Evolutionary conservation across 1,140 invertebrate species (phyloP).

Genomic region (Trialeurodes vaporariorum): DNA sequence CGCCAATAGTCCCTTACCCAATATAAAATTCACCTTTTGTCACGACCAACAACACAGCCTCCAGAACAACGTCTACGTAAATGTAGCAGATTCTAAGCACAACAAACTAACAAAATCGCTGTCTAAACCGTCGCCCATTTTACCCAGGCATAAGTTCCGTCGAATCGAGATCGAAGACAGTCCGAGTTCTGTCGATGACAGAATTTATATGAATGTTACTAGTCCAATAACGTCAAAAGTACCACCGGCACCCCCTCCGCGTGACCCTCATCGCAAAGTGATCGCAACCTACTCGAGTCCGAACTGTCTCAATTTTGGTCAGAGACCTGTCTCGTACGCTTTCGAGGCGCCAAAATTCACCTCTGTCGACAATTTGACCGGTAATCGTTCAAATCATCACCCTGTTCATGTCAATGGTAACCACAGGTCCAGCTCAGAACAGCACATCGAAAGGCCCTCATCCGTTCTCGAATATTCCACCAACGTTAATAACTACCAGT

Average conservation of each 20-base stretch:
- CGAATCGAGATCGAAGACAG: slow-evolving; percentile 21
- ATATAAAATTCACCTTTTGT: background rate
- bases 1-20: slow-evolving; percentile 3
- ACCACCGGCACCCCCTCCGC: slow-evolving; percentile 55
- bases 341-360: slow-evolving; percentile 30
- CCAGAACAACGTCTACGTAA: background rate
- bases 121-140: slow-evolving; percentile 6
- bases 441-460: slow-evolving; percentile 32
- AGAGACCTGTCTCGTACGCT: slow-evolving; percentile 38
- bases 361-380: background rate
- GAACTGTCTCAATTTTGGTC: slow-evolving; percentile 16
- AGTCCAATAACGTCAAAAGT: slow-evolving; percentile 29
- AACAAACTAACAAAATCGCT: slow-evolving; percentile 4
- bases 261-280: slow-evolving; percentile 48
- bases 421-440: slow-evolving; percentile 3
- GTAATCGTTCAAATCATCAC: background rate
- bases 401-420: background rate
- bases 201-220: slow-evolving; percentile 11
- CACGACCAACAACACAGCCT: background rate
- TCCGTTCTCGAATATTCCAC: slow-evolving; percentile 3
- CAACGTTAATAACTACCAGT: slow-evolving; percentile 37
- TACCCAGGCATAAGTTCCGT: slow-evolving; percentile 5
- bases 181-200: background rate
- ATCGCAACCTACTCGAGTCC: slow-evolving; percentile 34
- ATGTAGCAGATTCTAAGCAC: background rate